These are phyloP conservation scores for Sarcophaga carnaria DNA, from an alignment of 2,888 invertebrate species.

Conservation along the genomic window DNA sequence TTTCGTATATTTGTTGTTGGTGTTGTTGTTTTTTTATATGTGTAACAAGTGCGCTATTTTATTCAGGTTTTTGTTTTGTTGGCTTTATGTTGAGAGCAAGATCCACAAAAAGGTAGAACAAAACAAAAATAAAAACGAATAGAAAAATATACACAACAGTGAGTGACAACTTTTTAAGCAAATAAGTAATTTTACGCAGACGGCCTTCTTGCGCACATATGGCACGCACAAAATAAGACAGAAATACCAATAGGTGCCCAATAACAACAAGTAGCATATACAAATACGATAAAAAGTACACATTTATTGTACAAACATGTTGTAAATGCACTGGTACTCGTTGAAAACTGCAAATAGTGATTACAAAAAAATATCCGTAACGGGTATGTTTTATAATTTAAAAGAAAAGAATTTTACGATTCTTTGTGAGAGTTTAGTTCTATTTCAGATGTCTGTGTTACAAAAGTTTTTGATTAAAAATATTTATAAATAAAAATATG, in stretches of 20 bases:
- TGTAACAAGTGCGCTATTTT: conserved; percentile 29
- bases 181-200: conserved; percentile 1
- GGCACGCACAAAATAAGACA: neutral
- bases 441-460: too few species aligned
- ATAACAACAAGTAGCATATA: neutral
- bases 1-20: neutral
- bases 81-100: neutral
- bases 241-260: neutral
- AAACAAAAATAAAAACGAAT: neutral
- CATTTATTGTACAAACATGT: too few species aligned
- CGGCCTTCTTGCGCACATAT: conserved; percentile 13
- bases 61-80: conserved; percentile 9
- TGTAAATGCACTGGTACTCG: neutral
- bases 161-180: too few species aligned
- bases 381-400: too few species aligned
- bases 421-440: too few species aligned
- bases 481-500: too few species aligned
- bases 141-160: too few species aligned
- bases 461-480: too few species aligned
- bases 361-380: too few species aligned
- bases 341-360: neutral
- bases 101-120: neutral
- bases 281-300: neutral
- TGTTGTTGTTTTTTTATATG: conserved; percentile 2
- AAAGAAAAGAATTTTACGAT: too few species aligned